Conservation (phyloP, 2,797 vertebrate species). For the Babyrousa celebensis region DNA sequence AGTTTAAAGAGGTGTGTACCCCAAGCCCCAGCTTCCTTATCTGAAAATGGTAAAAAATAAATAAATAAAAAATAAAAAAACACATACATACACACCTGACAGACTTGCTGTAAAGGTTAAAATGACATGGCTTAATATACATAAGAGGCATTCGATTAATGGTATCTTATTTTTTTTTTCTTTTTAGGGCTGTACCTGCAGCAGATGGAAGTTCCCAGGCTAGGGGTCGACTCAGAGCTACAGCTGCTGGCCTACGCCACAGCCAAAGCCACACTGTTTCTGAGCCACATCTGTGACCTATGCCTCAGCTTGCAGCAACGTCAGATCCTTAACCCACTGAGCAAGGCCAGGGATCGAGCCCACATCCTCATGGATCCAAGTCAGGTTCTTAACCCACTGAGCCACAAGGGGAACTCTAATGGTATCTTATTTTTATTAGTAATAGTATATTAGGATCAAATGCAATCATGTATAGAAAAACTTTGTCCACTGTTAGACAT, state of each 20-base stretch:
- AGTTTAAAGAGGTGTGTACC: background rate
- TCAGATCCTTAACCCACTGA: no score
- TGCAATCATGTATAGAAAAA: background rate
- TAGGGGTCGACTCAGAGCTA: no score
- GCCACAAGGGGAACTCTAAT: background rate
- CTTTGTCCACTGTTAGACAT: background rate
- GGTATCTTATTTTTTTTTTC: background rate
- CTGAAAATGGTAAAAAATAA: background rate
- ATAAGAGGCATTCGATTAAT: background rate
- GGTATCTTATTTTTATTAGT: conserved; percentile 9
- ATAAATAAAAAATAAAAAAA: no score
- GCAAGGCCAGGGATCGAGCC: no score
- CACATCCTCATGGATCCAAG: no score
- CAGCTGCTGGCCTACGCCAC: no score
- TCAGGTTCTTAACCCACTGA: no score
- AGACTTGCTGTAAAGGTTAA: conserved; percentile 11
- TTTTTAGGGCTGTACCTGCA: no score
- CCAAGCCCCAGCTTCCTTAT: background rate
- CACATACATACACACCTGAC: background rate
- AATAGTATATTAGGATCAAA: background rate
- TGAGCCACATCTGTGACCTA: no score
- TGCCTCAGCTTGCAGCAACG: no score
- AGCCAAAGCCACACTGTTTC: no score
- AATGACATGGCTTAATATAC: background rate
- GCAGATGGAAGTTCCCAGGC: no score